Base-by-base conservation (phyloP, 2,797 vertebrate species). In the Cossypha dichroa region DNA sequence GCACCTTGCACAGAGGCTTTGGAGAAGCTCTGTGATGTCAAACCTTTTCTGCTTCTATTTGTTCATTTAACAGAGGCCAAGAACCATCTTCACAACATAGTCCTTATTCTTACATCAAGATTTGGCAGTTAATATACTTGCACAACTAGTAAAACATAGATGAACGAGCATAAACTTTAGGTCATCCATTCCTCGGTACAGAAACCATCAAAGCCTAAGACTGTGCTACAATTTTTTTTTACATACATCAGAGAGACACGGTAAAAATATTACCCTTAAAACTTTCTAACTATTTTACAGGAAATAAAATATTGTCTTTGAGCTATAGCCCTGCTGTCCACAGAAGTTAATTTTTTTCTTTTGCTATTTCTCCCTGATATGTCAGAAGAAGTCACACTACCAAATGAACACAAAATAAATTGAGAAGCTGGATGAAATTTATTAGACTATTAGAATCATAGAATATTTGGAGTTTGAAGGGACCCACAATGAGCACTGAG, bases 1-100 rank as follows among this genome's bases (percentile, higher is more conserved):
- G 95, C 45, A 96, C 95, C 94, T 68, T 60, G 96, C 95, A 97
- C 77, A 96, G 91, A 33, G 49, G 4, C 60, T 20, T 0, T 69
- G 13, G 15, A 5, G 31, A 40, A 2, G 4, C 29, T 31, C 34
- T 1, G 0, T 1, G 23, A 23, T 0, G 0, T 29, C 41, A 38
- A 75, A 20, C 1, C 1, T 8, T 38, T 56, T 29, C 38, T 12
- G 45, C n/a, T 46, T 11, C n/a, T 7, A 2, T 13, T 21, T 16
- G 4, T 2, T 54, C 7, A 13, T 11, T 28, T 45, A 40, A 22
- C 2, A 20, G 22, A 74, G 19, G 3, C 2, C 17, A 22, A 38
- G 11, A 11, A 21, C 3, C 20, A 54, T 14, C 26, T 28, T 62
- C n/a, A 22, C 26, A 62, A 23, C 17, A 23, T 4, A 15, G 3